A percentile compares a stretch with the other conserved stretches of the same genome.
These are phyloP conservation scores for Drosophila dunni DNA, from an alignment of 1,140 invertebrate genomes.

Conservation along the genomic window DNA sequence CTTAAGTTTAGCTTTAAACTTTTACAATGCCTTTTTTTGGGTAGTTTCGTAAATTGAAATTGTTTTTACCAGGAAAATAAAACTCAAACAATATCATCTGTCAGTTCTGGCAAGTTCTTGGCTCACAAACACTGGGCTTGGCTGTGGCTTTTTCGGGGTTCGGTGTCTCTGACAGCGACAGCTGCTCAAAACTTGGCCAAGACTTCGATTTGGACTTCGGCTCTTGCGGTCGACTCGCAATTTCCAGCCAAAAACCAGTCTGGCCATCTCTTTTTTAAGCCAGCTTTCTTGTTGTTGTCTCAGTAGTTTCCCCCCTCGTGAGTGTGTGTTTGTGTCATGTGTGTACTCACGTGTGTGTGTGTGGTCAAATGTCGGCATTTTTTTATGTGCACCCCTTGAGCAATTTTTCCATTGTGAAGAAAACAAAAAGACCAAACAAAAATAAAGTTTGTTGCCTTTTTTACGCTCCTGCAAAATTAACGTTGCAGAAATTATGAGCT, in stretches of 20 bases:
- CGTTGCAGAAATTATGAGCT: slow-evolving; percentile 71
- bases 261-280: slow-evolving; percentile 65
- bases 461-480: slow-evolving; percentile 64
- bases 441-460: slow-evolving; percentile 19
- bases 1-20: not conserved
- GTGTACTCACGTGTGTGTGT: slow-evolving; percentile 58
- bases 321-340: slow-evolving; percentile 10
- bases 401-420: slow-evolving; percentile 64
- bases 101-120: slow-evolving; percentile 22
- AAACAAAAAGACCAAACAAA: slow-evolving; percentile 1
- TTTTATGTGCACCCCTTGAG: slow-evolving; percentile 73
- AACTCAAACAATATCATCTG: slow-evolving; percentile 63
- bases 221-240: slow-evolving; percentile 47
- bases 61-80: slow-evolving; percentile 75
- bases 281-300: slow-evolving; percentile 39
- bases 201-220: not conserved
- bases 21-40: slow-evolving; percentile 27
- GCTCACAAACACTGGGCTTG: slow-evolving; percentile 23
- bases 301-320: slow-evolving; percentile 59
- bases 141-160: slow-evolving; percentile 7
- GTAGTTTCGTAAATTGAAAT: slow-evolving; percentile 58
- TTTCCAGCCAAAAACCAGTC: slow-evolving; percentile 75
- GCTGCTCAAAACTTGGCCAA: slow-evolving; percentile 33
- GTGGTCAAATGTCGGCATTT: slow-evolving; percentile 80
- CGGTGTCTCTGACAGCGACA: slow-evolving; percentile 19